phyloP scores from a whole-genome alignment of 2,113 vertebrate genomes.

The Syngnathus floridae region DNA sequence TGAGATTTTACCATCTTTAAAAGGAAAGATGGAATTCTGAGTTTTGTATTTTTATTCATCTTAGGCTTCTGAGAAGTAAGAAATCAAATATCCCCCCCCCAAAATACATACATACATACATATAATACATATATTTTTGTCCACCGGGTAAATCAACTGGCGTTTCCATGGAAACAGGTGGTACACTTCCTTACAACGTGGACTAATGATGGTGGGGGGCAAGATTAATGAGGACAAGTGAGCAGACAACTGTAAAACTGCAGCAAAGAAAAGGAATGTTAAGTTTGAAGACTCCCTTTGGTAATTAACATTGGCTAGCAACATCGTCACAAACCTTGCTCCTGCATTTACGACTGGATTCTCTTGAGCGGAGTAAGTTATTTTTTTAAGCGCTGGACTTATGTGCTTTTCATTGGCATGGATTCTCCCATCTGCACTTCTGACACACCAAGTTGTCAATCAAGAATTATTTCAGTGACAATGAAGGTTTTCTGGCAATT shows the following conservation, averaged over 20 bases:
- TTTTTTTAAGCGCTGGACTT: background rate
- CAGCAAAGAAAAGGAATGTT: constrained; percentile 6
- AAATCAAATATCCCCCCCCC: background rate
- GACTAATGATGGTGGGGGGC: constrained; percentile 3
- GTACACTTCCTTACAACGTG: constrained; percentile 43
- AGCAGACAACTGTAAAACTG: constrained; percentile 13
- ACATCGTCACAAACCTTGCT: background rate
- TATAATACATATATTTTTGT: background rate
- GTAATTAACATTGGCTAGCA: background rate
- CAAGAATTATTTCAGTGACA: no score
- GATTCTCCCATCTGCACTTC: background rate
- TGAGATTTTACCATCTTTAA: background rate
- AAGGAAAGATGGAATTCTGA: background rate
- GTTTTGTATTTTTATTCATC: background rate
- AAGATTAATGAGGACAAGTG: constrained; percentile 26
- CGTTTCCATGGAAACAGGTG: constrained; percentile 67
- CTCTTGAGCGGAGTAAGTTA: background rate
- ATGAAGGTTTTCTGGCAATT: no score
- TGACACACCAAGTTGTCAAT: background rate
- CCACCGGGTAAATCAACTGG: constrained; percentile 54
- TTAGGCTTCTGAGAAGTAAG: background rate
- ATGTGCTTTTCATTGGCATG: background rate
- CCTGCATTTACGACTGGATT: background rate
- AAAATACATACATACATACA: background rate
- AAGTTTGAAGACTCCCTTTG: background rate